These are phyloP conservation scores for Argyresthia albistria DNA, from an alignment of 2,888 invertebrate genomes.

Conservation along the genomic window DNA sequence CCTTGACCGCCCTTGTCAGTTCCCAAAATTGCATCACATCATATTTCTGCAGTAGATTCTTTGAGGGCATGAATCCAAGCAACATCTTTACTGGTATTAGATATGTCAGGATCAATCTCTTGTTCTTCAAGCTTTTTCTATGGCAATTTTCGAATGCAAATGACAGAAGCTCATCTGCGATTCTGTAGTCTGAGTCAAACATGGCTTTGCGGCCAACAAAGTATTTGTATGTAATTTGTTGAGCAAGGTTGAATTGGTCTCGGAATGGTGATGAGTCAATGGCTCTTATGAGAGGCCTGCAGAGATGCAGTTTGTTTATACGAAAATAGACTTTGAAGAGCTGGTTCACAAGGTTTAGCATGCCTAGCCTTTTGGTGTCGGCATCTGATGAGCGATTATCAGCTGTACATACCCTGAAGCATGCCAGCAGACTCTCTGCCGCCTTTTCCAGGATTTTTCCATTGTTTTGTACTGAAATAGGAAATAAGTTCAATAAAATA, in stretches of 20 bases:
- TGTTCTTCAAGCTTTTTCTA: conserved; percentile 84
- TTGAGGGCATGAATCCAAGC: conserved; percentile 94
- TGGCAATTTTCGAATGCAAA: conserved; percentile 96
- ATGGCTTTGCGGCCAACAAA: conserved; percentile 98
- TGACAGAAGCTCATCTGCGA: conserved; percentile 92
- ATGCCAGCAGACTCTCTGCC: conserved; percentile 92
- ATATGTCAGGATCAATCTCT: conserved; percentile 93
- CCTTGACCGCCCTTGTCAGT: conserved; percentile 88
- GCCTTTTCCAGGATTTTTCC: conserved; percentile 91
- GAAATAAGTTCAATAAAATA: too few relatives aligned
- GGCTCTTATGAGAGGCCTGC: conserved; percentile 95
- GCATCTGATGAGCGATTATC: conserved; percentile 92
- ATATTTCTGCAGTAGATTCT: conserved; percentile 86
- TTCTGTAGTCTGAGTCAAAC: conserved; percentile 97
- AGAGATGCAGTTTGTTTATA: conserved; percentile 90
- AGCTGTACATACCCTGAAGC: conserved; percentile 95
- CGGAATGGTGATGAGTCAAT: conserved; percentile 94
- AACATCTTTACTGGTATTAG: conserved; percentile 98
- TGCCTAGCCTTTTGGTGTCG: conserved; percentile 95
- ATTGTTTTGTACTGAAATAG: conserved; percentile 45
- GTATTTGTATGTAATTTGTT: conserved; percentile 97
- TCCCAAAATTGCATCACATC: conserved; percentile 93
- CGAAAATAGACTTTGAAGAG: conserved; percentile 94
- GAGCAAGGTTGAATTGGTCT: conserved; percentile 90
- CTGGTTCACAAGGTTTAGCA: conserved; percentile 97